Evolutionary conservation across 2,797 vertebrate species (phyloP).

Genomic region (Chelidonichthys spinosus): DNA sequence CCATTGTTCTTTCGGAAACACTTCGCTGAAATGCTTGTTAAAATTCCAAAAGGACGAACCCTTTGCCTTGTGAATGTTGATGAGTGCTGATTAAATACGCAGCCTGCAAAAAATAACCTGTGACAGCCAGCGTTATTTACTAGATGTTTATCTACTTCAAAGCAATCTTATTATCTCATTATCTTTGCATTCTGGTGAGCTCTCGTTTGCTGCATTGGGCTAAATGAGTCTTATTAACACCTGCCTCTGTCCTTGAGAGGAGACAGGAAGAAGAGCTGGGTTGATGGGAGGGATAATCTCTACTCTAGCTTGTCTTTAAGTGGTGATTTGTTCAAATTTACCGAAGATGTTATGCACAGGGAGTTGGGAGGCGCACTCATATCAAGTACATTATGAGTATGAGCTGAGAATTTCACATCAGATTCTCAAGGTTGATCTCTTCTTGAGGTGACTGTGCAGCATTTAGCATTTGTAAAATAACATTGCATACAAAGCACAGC

Average conservation of each 20-base stretch:
- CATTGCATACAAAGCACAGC: background rate
- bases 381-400: conserved; percentile 21
- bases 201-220: conserved; percentile 83
- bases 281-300: conserved; percentile 56
- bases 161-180: conserved; percentile 87
- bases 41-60: conserved; percentile 42
- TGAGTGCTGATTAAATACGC: conserved; percentile 58
- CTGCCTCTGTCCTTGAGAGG: conserved; percentile 66
- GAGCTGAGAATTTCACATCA: conserved; percentile 25
- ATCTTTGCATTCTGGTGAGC: conserved; percentile 81
- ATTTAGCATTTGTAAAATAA: background rate
- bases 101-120: conserved; percentile 50
- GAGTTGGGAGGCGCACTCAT: conserved; percentile 20
- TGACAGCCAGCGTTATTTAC: conserved; percentile 76
- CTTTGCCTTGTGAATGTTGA: conserved; percentile 48
- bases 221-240: conserved; percentile 76
- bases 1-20: conserved; percentile 8
- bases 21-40: conserved; percentile 15
- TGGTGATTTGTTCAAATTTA: conserved; percentile 63
- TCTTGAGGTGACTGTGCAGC: background rate
- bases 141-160: conserved; percentile 90
- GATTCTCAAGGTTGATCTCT: conserved; percentile 31
- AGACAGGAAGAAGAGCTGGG: conserved; percentile 38
- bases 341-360: conserved; percentile 38
- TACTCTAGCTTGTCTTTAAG: conserved; percentile 41